Percentiles rank a stretch among this genome's conserved stretches.
phyloP scores from a whole-genome alignment of 2,113 vertebrate genomes.

The Puma concolor region DNA sequence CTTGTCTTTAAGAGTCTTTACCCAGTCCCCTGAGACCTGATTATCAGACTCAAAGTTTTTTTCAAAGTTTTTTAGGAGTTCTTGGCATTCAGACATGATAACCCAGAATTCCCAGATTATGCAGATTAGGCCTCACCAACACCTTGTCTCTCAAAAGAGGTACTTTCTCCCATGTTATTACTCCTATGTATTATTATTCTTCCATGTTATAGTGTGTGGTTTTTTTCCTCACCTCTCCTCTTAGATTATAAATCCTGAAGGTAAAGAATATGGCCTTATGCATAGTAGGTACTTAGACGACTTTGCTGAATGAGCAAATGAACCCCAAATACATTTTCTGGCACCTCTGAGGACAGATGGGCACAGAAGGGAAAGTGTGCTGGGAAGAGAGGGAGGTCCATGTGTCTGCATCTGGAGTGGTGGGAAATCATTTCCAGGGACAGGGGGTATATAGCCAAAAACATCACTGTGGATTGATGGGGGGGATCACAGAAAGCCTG shows the following conservation, averaged over 20 bases:
- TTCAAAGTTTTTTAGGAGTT: neutral
- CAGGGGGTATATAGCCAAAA: slow-evolving; percentile 61
- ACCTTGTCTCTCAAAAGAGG: neutral
- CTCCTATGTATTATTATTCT: neutral
- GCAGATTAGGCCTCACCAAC: neutral
- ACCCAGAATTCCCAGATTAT: neutral
- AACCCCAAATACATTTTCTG: slow-evolving; percentile 22
- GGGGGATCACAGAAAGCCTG: neutral
- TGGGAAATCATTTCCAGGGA: slow-evolving; percentile 58
- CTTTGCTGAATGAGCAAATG: slow-evolving; percentile 35
- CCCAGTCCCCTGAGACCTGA: neutral
- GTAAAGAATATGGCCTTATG: slow-evolving; percentile 20
- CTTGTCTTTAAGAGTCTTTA: neutral
- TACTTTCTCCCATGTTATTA: neutral
- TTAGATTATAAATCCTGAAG: slow-evolving; percentile 20
- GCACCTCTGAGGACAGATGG: neutral
- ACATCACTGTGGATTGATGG: slow-evolving; percentile 41
- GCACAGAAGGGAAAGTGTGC: neutral
- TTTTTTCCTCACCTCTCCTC: neutral
- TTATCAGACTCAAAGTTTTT: slow-evolving; percentile 19
- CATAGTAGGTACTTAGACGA: neutral
- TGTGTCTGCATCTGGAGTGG: neutral
- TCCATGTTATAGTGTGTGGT: neutral
- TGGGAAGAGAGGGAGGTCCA: slow-evolving; percentile 4
- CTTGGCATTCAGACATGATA: neutral